Evolutionary conservation across 2,888 invertebrate genomes (phyloP).

Genomic region (Trichopria drosophilae): DNA sequence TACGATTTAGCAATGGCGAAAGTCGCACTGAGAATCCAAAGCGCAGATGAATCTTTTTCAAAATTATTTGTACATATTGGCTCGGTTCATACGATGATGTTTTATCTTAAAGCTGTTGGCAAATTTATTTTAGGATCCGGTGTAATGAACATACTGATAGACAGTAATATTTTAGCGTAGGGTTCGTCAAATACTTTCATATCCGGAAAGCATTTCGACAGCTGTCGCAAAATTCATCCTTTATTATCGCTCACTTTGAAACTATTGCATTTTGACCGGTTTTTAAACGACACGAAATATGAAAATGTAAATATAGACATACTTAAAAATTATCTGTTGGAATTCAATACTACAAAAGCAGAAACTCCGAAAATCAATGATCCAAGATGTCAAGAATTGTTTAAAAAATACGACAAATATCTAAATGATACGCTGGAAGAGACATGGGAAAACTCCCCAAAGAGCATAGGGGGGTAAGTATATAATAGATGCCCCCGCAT

Average conservation of each 20-base stretch:
- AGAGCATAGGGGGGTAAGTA: too few relatives aligned
- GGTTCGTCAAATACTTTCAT: conserved; percentile 31
- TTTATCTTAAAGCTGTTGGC: conserved; percentile 43
- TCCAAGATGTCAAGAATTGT: conserved; percentile 20
- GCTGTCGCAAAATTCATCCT: conserved; percentile 35
- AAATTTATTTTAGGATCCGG: conserved; percentile 39
- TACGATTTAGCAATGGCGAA: conserved; percentile 42
- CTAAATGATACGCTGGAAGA: conserved; percentile 26
- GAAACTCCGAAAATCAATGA: conserved; percentile 22
- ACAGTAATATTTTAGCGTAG: conserved; percentile 24
- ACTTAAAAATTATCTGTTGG: conserved; percentile 15
- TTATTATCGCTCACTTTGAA: conserved; percentile 39
- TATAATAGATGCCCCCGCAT: too few relatives aligned
- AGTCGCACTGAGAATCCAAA: conserved; percentile 40
- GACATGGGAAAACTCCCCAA: conserved; percentile 32
- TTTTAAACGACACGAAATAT: conserved; percentile 23
- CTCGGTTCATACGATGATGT: conserved; percentile 42
- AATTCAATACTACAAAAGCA: conserved; percentile 1
- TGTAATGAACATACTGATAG: conserved; percentile 27
- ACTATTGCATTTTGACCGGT: conserved; percentile 25
- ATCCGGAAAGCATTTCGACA: conserved; percentile 37
- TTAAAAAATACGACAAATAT: conserved; percentile 26
- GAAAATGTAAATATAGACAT: too few relatives aligned
- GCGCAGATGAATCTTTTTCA: conserved; percentile 45
- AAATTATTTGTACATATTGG: conserved; percentile 50